Evolutionary conservation across 2,797 vertebrate genomes (phyloP), one percentile per base, ranked within the genome.

Genomic region (Chelon labrosus): DNA sequence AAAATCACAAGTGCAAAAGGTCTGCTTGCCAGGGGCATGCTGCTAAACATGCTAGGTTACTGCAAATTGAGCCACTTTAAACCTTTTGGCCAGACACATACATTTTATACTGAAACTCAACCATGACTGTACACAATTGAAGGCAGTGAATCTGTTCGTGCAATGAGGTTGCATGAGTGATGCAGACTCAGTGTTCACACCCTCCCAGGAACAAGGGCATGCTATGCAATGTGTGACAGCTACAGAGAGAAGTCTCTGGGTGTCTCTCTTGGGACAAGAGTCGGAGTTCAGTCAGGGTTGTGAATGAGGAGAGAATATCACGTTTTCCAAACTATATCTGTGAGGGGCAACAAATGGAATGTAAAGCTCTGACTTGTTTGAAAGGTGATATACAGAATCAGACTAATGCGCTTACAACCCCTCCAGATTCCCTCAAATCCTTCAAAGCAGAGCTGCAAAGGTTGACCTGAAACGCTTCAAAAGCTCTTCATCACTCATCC

Each of bases 401-500:
- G 57, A 49, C 17, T 38, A 66, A 69, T 44, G 25, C 37, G 63
- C 65, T 71, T 54, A 50, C 60, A 62, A 6, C 62, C 65, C 56
- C 44, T 20, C 35, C 41, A 13, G 27, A 41, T 35, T 7, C 47
- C 37, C 42, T 64, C 17, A 49, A 65, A 74, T 50, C 62, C 42
- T 65, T 54, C 41, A 80, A 61, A 66, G 22, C n/a, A 13, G 37
- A 69, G 46, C 50, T 61, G 17, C 10, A 64, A 56, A 73, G 38
- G 51, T 25, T 65, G 52, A 67, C 61, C 61, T 25, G 1, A 57
- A 49, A 42, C 38, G 46, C 37, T 73, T 25, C 39, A 37, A 63
- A 70, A 56, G 57, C 56, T 76, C 44, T 78, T 67, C 50, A 63
- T 73, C 67, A 55, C 35, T 14, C 11, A 39, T 35, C 64, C 65